Evolutionary conservation across 2,797 vertebrate species (phyloP), one percentile per base, ranked within the genome.

Genomic region (Rhinogobio ventralis): DNA sequence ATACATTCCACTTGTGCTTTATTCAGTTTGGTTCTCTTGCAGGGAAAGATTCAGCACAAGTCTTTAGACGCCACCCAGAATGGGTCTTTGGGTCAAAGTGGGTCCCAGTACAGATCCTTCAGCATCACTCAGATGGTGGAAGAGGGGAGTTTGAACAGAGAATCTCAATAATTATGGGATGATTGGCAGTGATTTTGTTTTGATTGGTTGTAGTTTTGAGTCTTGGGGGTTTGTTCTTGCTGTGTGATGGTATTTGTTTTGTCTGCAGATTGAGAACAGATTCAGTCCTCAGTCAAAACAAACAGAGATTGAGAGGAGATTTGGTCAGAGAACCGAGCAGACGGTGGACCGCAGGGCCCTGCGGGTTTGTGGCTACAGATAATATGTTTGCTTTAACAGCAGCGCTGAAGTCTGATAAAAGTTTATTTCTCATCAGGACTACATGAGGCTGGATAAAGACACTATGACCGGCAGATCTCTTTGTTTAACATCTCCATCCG

Each of bases 121-220:
- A 95, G 94, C 90, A 95, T 96, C 90, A 90, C 93, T 81, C 51
- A 93, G 75, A 93, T 95, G 92, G 94, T 95, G 68, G 88, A 95
- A 82, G 88, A 95, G 95, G 95, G 90, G 92, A 94, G 25, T 76
- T 7, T 75, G 33, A n/a, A 55, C 73, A 14, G 30, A 36, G 45
- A 75, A 36, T 55, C 49, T 60, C 33, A n/a, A 17, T 39, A 9
- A 42, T 42, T 39, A n/a, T 39, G 33, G 14, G 13, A 2, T 19
- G 74, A 53, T 25, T 68, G 30, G 67, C 13, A 68, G 45, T 68
- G 36, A 55, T 60, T 53, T 42, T 67, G 17, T 49, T 73, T 69
- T 45, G 19, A 8, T 66, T 81, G 3, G 9, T n/a, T 30, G 33
- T 53, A 46, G 36, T 5, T 53, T 64, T 25, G 66, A 86, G 36